phyloP scores from a whole-genome alignment of 2,888 invertebrate species.

The Drosophila emarginata region DNA sequence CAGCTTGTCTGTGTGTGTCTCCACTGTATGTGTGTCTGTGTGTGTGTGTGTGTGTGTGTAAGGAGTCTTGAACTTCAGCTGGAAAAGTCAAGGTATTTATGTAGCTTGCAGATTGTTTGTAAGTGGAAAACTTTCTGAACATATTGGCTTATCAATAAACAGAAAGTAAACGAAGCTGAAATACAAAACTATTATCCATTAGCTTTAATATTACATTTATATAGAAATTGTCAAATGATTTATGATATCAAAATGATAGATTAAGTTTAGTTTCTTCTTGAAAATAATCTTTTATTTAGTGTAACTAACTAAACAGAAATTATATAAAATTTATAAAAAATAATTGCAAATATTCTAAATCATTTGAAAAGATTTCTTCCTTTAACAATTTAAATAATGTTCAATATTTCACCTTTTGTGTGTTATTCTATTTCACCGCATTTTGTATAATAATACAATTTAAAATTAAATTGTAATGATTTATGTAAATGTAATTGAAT shows the following conservation, averaged over 20 bases:
- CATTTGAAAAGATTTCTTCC: too few relatives aligned
- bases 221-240: neutral
- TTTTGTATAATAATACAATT: constrained; percentile 10
- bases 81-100: constrained; percentile 71
- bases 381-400: neutral
- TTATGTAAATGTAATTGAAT: constrained; percentile 35
- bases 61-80: constrained; percentile 38
- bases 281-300: too few relatives aligned
- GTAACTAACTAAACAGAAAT: too few relatives aligned
- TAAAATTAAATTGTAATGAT: constrained; percentile 35
- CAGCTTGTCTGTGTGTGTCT: constrained; percentile 15
- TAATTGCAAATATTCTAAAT: too few relatives aligned
- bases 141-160: constrained; percentile 57
- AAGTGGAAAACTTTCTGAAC: constrained; percentile 71
- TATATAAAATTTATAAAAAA: too few relatives aligned
- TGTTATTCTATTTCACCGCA: neutral
- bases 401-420: too few relatives aligned
- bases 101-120: constrained; percentile 59
- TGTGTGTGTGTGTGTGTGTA: constrained; percentile 7
- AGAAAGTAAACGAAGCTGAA: constrained; percentile 32
- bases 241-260: neutral
- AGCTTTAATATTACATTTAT: neutral
- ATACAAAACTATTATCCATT: constrained; percentile 21
- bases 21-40: neutral
- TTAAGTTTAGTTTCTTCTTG: too few relatives aligned